Conservation (phyloP, 2,888 invertebrate species). For the Nudaria mundana region DNA sequence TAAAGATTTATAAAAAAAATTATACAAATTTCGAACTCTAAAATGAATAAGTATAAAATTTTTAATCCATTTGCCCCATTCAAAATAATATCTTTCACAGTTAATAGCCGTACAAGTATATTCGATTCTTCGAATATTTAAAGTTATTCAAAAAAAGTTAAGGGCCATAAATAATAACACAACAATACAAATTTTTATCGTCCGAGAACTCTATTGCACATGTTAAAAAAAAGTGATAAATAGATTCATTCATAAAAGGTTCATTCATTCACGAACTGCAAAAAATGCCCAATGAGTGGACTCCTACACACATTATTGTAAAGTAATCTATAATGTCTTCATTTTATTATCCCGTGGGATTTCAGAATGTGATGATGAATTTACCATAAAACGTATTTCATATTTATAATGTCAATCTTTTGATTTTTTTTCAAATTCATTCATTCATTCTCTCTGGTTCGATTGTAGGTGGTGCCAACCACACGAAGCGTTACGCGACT, state of each 20-base stretch:
- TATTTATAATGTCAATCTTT: constrained; percentile 13
- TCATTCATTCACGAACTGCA: constrained; percentile 59
- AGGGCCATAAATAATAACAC: constrained; percentile 68
- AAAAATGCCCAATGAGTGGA: constrained; percentile 44
- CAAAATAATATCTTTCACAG: constrained; percentile 20
- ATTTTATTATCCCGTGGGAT: constrained; percentile 71
- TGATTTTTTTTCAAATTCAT: constrained; percentile 5
- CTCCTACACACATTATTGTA: constrained; percentile 42
- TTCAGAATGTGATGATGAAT: constrained; percentile 35
- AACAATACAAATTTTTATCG: constrained; percentile 77
- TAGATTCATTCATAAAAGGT: constrained; percentile 52
- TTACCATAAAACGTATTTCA: constrained; percentile 15
- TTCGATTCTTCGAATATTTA: constrained; percentile 25
- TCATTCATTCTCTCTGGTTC: constrained; percentile 4
- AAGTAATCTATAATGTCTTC: constrained; percentile 67
- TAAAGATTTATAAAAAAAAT: no score
- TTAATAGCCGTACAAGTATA: constrained; percentile 23
- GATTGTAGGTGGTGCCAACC: constrained; percentile 15
- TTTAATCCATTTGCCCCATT: constrained; percentile 13
- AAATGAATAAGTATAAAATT: constrained; percentile 11
- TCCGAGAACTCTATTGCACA: constrained; percentile 53
- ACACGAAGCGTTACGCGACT: neutral
- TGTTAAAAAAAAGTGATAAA: constrained; percentile 56
- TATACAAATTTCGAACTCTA: constrained; percentile 2
- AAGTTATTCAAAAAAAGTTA: constrained; percentile 37